Conservation (phyloP, 2,888 invertebrate species). For the Scaptomyza polygonia region DNA sequence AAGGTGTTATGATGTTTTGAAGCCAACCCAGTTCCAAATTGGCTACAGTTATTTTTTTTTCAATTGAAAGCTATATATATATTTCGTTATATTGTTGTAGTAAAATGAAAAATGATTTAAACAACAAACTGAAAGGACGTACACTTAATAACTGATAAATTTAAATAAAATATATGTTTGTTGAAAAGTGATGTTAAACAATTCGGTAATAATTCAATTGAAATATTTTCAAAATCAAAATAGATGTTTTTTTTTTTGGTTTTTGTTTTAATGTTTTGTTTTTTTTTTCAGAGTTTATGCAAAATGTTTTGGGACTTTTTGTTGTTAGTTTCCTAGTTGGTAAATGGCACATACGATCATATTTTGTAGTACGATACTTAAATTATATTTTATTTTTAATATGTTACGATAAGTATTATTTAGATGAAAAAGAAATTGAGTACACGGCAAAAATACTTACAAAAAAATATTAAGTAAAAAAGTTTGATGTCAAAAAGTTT, state of each 20-base stretch:
- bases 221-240: conserved; percentile 57
- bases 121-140: conserved; percentile 73
- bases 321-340: conserved; percentile 65
- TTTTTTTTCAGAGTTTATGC: conserved; percentile 43
- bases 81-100: conserved; percentile 33
- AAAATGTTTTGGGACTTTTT: conserved; percentile 44
- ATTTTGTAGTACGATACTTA: conserved; percentile 52
- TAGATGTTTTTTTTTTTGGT: conserved; percentile 42
- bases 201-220: conserved; percentile 52
- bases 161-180: conserved; percentile 58
- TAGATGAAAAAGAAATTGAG: conserved; percentile 31
- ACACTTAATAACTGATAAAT: conserved; percentile 66
- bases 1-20: conserved; percentile 9
- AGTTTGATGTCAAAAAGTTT: conserved; percentile 10
- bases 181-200: conserved; percentile 65
- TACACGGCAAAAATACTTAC: conserved; percentile 62
- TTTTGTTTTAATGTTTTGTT: conserved; percentile 27
- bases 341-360: conserved; percentile 57
- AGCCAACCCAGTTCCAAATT: conserved; percentile 38
- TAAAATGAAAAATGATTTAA: conserved; percentile 59
- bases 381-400: conserved; percentile 41
- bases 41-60: conserved; percentile 18
- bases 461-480: conserved; percentile 26
- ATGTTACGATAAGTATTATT: conserved; percentile 49
- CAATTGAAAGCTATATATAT: conserved; percentile 34